Evolutionary conservation across 2,113 vertebrate genomes (phyloP), one percentile per base, ranked within the genome.

Genomic region (Entelurus aequoreus): DNA sequence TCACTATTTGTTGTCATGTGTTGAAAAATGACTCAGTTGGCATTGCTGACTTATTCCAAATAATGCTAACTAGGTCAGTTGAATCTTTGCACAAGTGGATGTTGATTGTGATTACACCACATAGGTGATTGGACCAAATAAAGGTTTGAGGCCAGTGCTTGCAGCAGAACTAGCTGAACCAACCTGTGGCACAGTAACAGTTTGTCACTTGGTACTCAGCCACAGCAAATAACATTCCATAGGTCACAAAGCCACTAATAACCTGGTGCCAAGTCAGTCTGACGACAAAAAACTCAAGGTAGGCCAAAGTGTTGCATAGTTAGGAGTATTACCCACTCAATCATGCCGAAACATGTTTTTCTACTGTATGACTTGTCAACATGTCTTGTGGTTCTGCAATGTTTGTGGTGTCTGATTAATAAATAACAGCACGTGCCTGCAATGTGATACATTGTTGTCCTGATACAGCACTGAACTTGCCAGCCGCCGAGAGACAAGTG

Each of bases 151-250:
- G 28, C 56, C 40, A 37, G 9, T 28, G 42, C 51, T 56, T 56
- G 38, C 53, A 52, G 42, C 55, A 12, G n/a, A 8, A 2, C n/a
- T 28, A 73, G 58, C 58, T 53, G 2, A 56, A 60, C 71, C 5
- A 54, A 64, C 65, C 35, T 55, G 48, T 50, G 19, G 36, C 15
- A 16, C 37, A 6, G 15, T 16, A 55, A 55, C 15, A 16, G 37
- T 55, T 9, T 50, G 64, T 75, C 62, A 75, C 67, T 76, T 78
- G 71, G 80, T 77, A 53, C 54, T 48, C 59, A 68, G 80, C 69
- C 72, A 81, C 52, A 73, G 61, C 62, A 80, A 69, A 79, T 66
- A 74, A 73, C 63, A 75, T 75, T 58, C 72, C 63, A 74, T 63
- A 52, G 65, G 71, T 80, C 58, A 72, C 50, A 60, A 67, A 72